Evolutionary conservation across 2,888 invertebrate genomes (phyloP).

Genomic region (Rhagium mordax): DNA sequence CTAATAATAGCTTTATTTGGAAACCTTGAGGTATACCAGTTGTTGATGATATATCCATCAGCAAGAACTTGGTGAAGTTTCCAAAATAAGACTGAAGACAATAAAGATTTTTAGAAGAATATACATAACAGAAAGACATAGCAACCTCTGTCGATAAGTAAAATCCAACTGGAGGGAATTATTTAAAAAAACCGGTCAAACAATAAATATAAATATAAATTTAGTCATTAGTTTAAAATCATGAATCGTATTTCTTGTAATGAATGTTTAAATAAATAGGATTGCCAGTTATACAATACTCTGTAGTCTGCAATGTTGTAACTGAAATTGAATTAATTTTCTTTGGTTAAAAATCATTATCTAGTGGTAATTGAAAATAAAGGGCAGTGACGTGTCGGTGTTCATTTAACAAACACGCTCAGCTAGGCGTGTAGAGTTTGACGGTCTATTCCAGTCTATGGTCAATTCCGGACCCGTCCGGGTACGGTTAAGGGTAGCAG

Average conservation of each 20-base stretch:
- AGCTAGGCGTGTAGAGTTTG: slow-evolving; percentile 63
- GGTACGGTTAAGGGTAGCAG: slow-evolving; percentile 52
- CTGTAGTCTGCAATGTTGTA: background rate
- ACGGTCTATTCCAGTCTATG: slow-evolving; percentile 62
- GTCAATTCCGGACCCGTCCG: slow-evolving; percentile 53
- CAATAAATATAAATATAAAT: no score
- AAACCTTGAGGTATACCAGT: no score
- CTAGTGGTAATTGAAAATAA: slow-evolving; percentile 61
- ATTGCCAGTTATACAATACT: background rate
- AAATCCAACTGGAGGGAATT: no score
- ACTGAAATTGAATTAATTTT: slow-evolving; percentile 38
- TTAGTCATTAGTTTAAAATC: background rate
- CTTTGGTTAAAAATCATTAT: slow-evolving; percentile 51
- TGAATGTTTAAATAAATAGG: background rate
- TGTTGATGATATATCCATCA: no score
- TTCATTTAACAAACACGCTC: slow-evolving; percentile 67
- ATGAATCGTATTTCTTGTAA: background rate
- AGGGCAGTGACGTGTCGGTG: slow-evolving; percentile 61
- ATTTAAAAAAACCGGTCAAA: no score
- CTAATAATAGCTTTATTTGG: no score
- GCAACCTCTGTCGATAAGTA: no score
- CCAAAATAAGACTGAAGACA: no score
- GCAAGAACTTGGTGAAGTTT: no score
- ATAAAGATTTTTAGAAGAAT: no score
- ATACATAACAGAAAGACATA: no score